Conservation (phyloP, 2,797 vertebrate genomes). For the Atherinosoma microstoma region DNA sequence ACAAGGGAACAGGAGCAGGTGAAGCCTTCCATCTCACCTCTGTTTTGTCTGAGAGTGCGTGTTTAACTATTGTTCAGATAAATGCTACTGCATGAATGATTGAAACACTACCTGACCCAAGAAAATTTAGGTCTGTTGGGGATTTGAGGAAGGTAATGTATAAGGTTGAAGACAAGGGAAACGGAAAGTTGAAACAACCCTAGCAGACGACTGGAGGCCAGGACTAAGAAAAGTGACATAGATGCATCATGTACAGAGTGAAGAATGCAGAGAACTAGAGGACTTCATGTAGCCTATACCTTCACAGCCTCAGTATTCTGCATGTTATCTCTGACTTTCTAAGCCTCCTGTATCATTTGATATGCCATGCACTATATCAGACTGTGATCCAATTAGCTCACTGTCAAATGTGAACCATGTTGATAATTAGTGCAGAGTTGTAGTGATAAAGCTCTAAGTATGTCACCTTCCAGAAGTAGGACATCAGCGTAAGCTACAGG, state of each 20-base stretch:
- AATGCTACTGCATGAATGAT: constrained; percentile 50
- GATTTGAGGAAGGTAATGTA: constrained; percentile 29
- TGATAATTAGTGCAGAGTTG: constrained; percentile 70
- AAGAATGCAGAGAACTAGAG: background rate
- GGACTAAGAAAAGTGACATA: background rate
- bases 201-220: background rate
- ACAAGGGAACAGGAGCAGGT: constrained; percentile 4
- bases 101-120: constrained; percentile 34
- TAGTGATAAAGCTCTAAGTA: constrained; percentile 70
- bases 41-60: constrained; percentile 12
- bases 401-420: constrained; percentile 53
- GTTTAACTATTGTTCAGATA: constrained; percentile 33
- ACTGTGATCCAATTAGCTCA: constrained; percentile 62
- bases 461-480: constrained; percentile 80
- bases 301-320: background rate
- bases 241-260: background rate
- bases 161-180: background rate
- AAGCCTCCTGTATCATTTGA: constrained; percentile 2
- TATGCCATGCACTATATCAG: background rate
- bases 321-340: constrained; percentile 6
- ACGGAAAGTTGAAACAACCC: constrained; percentile 14
- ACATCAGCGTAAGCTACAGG: constrained; percentile 63
- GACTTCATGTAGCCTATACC: background rate
- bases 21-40: constrained; percentile 18
- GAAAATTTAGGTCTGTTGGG: constrained; percentile 19